phyloP scores from a whole-genome alignment of 1,140 invertebrate genomes.

The Conopomorpha cramerella region DNA sequence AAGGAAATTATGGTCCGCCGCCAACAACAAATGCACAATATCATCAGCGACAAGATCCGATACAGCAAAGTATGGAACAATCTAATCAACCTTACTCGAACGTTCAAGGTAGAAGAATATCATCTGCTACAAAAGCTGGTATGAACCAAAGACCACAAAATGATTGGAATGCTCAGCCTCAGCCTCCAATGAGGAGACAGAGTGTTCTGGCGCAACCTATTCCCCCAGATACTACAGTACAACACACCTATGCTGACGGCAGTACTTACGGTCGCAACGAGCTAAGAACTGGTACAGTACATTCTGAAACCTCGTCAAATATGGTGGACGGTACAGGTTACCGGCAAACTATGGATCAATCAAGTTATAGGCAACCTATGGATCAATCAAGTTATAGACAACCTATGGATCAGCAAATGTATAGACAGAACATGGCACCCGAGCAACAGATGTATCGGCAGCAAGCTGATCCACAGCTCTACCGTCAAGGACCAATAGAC shows the following conservation, averaged over 20 bases:
- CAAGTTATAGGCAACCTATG: no score
- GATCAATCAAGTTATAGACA: neutral
- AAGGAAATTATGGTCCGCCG: no score
- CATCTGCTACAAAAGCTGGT: slow-evolving; percentile 19
- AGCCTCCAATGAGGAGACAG: slow-evolving; percentile 26
- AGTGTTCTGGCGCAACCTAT: slow-evolving; percentile 36
- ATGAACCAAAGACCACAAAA: slow-evolving; percentile 27
- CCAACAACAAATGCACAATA: no score
- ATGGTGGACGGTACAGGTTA: no score
- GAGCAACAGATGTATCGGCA: slow-evolving; percentile 25
- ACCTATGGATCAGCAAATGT: neutral
- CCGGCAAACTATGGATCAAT: neutral
- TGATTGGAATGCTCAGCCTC: slow-evolving; percentile 35
- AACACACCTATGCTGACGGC: slow-evolving; percentile 22
- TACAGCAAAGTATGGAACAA: slow-evolving; percentile 33
- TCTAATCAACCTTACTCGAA: slow-evolving; percentile 24
- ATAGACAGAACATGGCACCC: slow-evolving; percentile 3
- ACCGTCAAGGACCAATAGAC: slow-evolving; percentile 15
- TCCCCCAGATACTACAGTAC: slow-evolving; percentile 22
- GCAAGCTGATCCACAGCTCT: slow-evolving; percentile 21
- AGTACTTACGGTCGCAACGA: slow-evolving; percentile 30
- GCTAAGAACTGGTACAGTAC: slow-evolving; percentile 29
- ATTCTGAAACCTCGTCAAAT: no score
- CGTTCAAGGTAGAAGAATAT: slow-evolving; percentile 32
- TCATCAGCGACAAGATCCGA: slow-evolving; percentile 17